Conservation (phyloP, 2,797 vertebrate genomes). For the Melanotaenia parkinsoni region DNA sequence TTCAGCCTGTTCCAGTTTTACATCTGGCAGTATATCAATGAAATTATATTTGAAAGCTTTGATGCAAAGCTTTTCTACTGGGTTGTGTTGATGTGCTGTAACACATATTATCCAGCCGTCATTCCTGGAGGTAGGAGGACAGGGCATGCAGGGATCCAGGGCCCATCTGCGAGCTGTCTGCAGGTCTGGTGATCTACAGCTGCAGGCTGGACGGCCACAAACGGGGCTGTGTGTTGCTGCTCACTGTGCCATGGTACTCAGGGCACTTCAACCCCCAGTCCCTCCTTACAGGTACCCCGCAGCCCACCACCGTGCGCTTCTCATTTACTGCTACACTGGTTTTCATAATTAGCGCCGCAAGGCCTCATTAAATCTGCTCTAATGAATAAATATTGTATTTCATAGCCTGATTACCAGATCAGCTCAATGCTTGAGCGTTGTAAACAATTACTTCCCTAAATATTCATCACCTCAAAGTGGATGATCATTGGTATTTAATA, state of each 20-base stretch:
- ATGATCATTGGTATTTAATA: slow-evolving; percentile 90
- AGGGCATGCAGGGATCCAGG: slow-evolving; percentile 32
- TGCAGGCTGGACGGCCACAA: slow-evolving; percentile 77
- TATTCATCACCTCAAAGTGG: slow-evolving; percentile 96
- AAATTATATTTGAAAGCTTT: slow-evolving; percentile 29
- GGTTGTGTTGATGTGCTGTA: slow-evolving; percentile 27
- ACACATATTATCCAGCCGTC: slow-evolving; percentile 35
- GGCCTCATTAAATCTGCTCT: slow-evolving; percentile 99
- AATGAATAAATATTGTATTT: slow-evolving; percentile 99
- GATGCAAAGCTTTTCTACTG: slow-evolving; percentile 10
- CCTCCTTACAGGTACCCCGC: slow-evolving; percentile 97
- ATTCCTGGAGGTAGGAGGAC: slow-evolving; percentile 32
- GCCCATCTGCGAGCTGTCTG: slow-evolving; percentile 75
- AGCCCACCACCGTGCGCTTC: slow-evolving; percentile 92
- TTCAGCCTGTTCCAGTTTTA: slow-evolving; percentile 38
- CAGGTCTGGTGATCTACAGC: slow-evolving; percentile 80
- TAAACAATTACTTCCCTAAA: slow-evolving; percentile 99
- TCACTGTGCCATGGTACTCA: slow-evolving; percentile 83
- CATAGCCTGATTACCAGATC: slow-evolving; percentile 99
- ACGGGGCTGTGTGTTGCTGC: slow-evolving; percentile 85
- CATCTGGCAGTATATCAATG: slow-evolving; percentile 19
- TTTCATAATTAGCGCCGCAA: slow-evolving; percentile 99
- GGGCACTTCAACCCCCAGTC: slow-evolving; percentile 92
- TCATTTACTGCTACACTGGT: slow-evolving; percentile 99
- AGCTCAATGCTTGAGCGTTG: slow-evolving; percentile 98